Conservation (phyloP, 2,888 invertebrate genomes). For the Rhopalosiphum nymphaeae region DNA sequence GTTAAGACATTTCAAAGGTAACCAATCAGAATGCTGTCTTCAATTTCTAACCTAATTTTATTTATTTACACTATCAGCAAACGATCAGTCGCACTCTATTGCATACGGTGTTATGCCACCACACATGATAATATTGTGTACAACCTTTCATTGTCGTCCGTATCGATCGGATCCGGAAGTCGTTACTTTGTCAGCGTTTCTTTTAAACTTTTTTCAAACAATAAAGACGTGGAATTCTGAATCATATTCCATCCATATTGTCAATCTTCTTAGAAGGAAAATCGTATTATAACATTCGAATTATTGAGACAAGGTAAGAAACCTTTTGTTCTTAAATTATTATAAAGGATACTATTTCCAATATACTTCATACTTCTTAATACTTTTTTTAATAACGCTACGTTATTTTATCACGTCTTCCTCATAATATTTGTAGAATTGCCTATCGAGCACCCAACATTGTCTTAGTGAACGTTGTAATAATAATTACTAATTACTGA, state of each 20-base stretch:
- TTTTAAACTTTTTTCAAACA: neutral
- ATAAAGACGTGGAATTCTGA: neutral
- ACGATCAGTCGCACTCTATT: constrained; percentile 12
- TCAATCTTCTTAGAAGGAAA: neutral
- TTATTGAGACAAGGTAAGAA: neutral
- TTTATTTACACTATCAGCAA: neutral
- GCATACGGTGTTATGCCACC: neutral
- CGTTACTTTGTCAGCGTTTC: neutral
- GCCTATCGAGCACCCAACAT: neutral
- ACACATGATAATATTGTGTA: neutral
- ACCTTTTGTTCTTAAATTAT: neutral
- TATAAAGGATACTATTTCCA: neutral
- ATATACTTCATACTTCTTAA: neutral
- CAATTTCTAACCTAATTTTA: neutral
- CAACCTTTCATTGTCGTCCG: neutral
- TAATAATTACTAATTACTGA: neutral
- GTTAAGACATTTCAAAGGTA: neutral
- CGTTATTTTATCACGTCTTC: neutral
- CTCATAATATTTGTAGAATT: neutral
- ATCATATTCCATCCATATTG: neutral
- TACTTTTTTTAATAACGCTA: neutral
- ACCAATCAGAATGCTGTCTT: neutral
- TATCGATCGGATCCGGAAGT: neutral
- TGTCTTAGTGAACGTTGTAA: neutral
- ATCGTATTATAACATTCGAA: neutral